These are phyloP conservation scores for Punctoribates punctum DNA, from an alignment of 2,888 invertebrate species.

Conservation along the genomic window DNA sequence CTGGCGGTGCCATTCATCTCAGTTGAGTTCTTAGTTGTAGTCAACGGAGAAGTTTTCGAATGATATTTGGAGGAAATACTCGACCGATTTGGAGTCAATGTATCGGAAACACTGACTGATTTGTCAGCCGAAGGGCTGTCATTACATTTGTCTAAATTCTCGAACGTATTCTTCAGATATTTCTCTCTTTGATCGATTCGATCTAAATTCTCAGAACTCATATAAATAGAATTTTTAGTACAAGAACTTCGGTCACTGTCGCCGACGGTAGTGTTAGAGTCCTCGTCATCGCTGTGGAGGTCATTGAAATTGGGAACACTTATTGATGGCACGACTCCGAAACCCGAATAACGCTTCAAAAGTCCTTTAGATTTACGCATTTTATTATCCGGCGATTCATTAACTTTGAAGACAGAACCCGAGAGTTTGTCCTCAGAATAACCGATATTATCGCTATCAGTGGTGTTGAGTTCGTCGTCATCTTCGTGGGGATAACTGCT, in stretches of 20 bases:
- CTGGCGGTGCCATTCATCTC: not conserved
- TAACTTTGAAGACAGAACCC: constrained; percentile 6
- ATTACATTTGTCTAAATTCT: constrained; percentile 63
- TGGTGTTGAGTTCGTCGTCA: constrained; percentile 43
- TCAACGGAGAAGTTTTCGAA: constrained; percentile 11
- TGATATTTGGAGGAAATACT: constrained; percentile 40
- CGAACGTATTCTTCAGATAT: constrained; percentile 56
- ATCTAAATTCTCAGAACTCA: constrained; percentile 55
- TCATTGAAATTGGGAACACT: constrained; percentile 46
- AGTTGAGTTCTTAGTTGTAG: not conserved
- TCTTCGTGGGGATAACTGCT: constrained; percentile 41
- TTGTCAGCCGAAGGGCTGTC: not conserved
- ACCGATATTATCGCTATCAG: constrained; percentile 41
- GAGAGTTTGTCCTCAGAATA: constrained; percentile 35
- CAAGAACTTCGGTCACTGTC: constrained; percentile 64
- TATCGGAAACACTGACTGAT: not conserved
- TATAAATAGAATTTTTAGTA: constrained; percentile 58
- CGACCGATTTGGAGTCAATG: constrained; percentile 19
- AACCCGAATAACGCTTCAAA: not conserved
- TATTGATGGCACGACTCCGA: constrained; percentile 40
- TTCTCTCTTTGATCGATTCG: constrained; percentile 55
- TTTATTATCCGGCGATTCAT: constrained; percentile 16
- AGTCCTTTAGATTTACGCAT: not conserved
- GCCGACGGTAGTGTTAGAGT: constrained; percentile 76
- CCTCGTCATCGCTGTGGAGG: constrained; percentile 56